phyloP scores from a whole-genome alignment of 2,888 invertebrate genomes.

The Physocephala rufipes region DNA sequence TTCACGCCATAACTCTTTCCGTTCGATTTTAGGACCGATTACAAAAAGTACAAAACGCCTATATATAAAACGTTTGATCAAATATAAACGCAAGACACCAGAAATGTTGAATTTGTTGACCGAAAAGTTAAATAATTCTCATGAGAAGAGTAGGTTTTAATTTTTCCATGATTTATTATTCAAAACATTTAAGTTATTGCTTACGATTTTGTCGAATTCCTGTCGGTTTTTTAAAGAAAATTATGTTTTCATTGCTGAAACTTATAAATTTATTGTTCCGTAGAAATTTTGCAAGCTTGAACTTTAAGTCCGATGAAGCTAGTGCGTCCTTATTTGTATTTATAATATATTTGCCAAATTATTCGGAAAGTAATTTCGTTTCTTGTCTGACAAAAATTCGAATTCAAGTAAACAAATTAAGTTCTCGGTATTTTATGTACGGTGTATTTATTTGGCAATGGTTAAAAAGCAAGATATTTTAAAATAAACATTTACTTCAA shows the following conservation, averaged over 20 bases:
- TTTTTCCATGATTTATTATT: slow-evolving; percentile 10
- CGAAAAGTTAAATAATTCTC: slow-evolving; percentile 42
- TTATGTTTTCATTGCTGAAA: slow-evolving; percentile 16
- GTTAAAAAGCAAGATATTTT: too few relatives aligned
- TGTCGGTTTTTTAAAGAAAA: slow-evolving; percentile 6
- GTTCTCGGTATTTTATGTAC: too few relatives aligned
- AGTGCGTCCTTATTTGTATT: slow-evolving; percentile 7
- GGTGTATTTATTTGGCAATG: too few relatives aligned
- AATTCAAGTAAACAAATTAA: too few relatives aligned
- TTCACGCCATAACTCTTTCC: too few relatives aligned
- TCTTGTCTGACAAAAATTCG: too few relatives aligned
- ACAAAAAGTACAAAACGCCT: slow-evolving; percentile 78
- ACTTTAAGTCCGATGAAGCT: slow-evolving; percentile 12
- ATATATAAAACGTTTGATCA: slow-evolving; percentile 78
- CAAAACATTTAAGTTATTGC: slow-evolving; percentile 23
- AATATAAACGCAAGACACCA: slow-evolving; percentile 66
- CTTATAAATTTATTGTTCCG: slow-evolving; percentile 26
- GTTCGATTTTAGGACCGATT: slow-evolving; percentile 74
- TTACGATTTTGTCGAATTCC: background rate
- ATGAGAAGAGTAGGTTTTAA: slow-evolving; percentile 48
- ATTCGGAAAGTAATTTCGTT: too few relatives aligned
- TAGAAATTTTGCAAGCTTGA: slow-evolving; percentile 40
- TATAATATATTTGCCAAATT: too few relatives aligned
- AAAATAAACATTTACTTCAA: too few relatives aligned
- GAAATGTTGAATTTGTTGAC: slow-evolving; percentile 43